Conservation (phyloP, 2,113 vertebrate species). For the Gymnarchus niloticus region DNA sequence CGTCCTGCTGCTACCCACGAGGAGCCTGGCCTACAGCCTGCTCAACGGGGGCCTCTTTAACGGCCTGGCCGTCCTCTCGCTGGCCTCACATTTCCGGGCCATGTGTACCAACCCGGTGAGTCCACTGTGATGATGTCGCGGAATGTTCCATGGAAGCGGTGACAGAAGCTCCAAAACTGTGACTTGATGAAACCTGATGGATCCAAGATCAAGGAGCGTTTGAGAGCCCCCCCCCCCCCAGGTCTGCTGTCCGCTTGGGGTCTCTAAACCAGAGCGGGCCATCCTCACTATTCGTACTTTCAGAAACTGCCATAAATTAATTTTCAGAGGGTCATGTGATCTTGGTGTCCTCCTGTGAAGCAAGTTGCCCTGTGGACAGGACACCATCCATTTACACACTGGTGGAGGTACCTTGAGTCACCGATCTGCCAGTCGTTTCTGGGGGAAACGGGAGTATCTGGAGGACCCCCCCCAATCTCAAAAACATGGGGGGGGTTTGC, state of each 20-base stretch:
- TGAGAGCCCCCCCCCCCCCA: too few species aligned
- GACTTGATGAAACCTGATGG: not conserved
- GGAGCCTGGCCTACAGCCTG: slow-evolving; percentile 77
- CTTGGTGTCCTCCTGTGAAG: not conserved
- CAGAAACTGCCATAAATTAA: not conserved
- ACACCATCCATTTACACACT: not conserved
- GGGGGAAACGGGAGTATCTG: not conserved
- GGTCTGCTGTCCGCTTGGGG: not conserved
- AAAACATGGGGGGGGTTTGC: not conserved
- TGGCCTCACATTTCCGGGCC: slow-evolving; percentile 87
- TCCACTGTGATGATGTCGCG: slow-evolving; percentile 35
- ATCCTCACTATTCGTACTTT: not conserved
- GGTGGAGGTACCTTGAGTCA: not conserved
- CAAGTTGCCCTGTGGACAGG: not conserved
- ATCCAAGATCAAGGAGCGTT: too few species aligned
- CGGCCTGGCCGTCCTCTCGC: slow-evolving; percentile 82
- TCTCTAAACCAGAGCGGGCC: too few species aligned
- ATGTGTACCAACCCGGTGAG: slow-evolving; percentile 98
- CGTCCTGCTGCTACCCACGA: slow-evolving; percentile 86
- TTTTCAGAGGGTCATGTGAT: not conserved
- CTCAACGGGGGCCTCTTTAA: slow-evolving; percentile 89
- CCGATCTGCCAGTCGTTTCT: not conserved
- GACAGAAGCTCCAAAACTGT: not conserved
- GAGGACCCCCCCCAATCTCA: not conserved
- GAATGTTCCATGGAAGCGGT: not conserved